These are phyloP conservation scores for Coboldia fuscipes DNA, from an alignment of 1,140 invertebrate genomes.

Conservation along the genomic window DNA sequence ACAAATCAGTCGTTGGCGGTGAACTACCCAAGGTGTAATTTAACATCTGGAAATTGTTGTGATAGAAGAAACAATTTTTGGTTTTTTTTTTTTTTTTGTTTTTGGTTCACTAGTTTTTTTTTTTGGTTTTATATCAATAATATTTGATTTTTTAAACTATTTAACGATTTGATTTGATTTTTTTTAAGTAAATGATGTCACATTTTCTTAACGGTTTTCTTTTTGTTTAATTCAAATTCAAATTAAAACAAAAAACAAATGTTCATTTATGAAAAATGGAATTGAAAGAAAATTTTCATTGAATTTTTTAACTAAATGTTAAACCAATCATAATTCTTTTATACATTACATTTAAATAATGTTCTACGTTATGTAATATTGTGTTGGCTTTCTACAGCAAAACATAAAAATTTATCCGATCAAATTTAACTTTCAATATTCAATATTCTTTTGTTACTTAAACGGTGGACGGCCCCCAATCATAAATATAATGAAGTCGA, in stretches of 20 bases:
- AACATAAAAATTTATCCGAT: too few species aligned
- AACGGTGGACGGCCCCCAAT: too few species aligned
- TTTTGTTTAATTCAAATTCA: neutral
- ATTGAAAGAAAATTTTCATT: too few species aligned
- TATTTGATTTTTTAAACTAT: neutral
- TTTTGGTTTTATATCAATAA: slow-evolving; percentile 3
- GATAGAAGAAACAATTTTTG: too few species aligned
- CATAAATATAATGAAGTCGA: too few species aligned
- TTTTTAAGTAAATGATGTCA: neutral
- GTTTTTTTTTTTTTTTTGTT: slow-evolving; percentile 3
- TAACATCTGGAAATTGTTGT: slow-evolving; percentile 23
- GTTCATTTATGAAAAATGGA: neutral
- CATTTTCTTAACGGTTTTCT: neutral
- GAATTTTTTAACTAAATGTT: too few species aligned
- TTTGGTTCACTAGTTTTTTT: slow-evolving; percentile 7
- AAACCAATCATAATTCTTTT: too few species aligned
- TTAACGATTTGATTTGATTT: neutral
- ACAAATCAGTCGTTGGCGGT: slow-evolving; percentile 9
- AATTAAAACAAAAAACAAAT: neutral
- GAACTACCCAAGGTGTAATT: slow-evolving; percentile 19
- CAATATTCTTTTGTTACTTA: too few species aligned
- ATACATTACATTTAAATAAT: too few species aligned
- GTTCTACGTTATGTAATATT: too few species aligned
- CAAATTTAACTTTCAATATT: too few species aligned
- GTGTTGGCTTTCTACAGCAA: too few species aligned